Base-by-base conservation (phyloP, 2,113 vertebrate genomes). In the Addax nasomaculatus region DNA sequence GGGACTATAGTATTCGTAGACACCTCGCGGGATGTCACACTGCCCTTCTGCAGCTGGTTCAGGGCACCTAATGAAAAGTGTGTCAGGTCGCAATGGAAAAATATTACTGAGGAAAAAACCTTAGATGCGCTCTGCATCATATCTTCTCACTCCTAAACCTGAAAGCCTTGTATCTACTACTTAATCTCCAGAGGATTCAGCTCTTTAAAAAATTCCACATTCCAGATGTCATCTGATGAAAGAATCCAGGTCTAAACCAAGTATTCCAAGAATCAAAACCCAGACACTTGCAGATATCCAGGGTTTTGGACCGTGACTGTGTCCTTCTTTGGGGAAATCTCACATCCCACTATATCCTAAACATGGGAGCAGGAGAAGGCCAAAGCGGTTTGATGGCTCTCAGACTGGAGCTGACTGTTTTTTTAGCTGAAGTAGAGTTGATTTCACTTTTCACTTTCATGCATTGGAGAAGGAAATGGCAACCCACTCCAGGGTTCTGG, bases 321-420 rank as follows among this genome's bases (percentile, higher is more conserved):
- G 92, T 87, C 45, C 89, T 96, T 85, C 91, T 86, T 93, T 91
- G n/a, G 85, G 60, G 85, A 97, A 85, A 93, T 13, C 10, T 36
- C 47, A 62, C 43, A n/a, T 80, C 36, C 6, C 78, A 64, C 39
- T 83, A 85, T 94, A 47, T 95, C 86, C 83, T 43, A 70, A 64
- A 92, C 33, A 6, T 47, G 55, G 57, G 9, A 58, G 57, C 45
- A 87, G 49, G 49, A n/a, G 55, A 47, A 90, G 73, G 62, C 93
- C 95, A 43, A 94, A 96, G 67, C 13, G 55, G 5, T 47, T n/a
- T 84, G 39, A 0, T 10, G 30, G 23, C 51, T 45, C 79, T 96
- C 49, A 58, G 21, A 60, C 13, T 5, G 10, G 70, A 97, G 67
- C 53, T 51, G 84, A 67, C 93, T 98, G 58, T 95, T 15, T 78